phyloP scores from a whole-genome alignment of 2,888 invertebrate genomes.

The Dasysyrphus tricinctus region DNA sequence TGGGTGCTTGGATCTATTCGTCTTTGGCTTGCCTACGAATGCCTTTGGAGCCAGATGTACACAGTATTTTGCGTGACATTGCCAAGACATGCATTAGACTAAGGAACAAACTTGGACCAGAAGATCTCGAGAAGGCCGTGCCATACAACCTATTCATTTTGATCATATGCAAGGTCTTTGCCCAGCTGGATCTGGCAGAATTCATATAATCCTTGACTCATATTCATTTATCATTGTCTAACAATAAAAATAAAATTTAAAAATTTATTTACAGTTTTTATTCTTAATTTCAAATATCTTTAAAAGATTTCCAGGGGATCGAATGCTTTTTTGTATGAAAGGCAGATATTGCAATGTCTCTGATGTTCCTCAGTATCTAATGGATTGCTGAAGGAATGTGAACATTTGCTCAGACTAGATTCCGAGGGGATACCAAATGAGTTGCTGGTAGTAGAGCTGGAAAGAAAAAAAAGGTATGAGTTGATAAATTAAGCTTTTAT shows the following conservation, averaged over 20 bases:
- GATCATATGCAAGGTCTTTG: slow-evolving; percentile 81
- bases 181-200: slow-evolving; percentile 81
- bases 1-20: slow-evolving; percentile 82
- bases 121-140: slow-evolving; percentile 78
- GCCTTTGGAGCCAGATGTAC: slow-evolving; percentile 82
- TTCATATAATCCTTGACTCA: slow-evolving; percentile 78
- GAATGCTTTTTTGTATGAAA: slow-evolving; percentile 78
- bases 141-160: slow-evolving; percentile 82
- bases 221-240: neutral
- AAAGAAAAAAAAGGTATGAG: neutral
- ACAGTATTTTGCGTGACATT: slow-evolving; percentile 81
- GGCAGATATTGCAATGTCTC: slow-evolving; percentile 79
- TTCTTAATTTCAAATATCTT: slow-evolving; percentile 2
- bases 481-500: neutral
- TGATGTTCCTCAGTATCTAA: slow-evolving; percentile 77
- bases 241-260: slow-evolving; percentile 35
- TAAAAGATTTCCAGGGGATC: slow-evolving; percentile 18
- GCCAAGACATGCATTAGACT: slow-evolving; percentile 80
- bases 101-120: slow-evolving; percentile 78
- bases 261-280: slow-evolving; percentile 50
- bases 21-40: slow-evolving; percentile 81
- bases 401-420: slow-evolving; percentile 44
- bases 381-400: slow-evolving; percentile 55
- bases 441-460: slow-evolving; percentile 76
- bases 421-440: slow-evolving; percentile 66